phyloP scores from a whole-genome alignment of 2,797 vertebrate species.

The Cyprinella venusta region DNA sequence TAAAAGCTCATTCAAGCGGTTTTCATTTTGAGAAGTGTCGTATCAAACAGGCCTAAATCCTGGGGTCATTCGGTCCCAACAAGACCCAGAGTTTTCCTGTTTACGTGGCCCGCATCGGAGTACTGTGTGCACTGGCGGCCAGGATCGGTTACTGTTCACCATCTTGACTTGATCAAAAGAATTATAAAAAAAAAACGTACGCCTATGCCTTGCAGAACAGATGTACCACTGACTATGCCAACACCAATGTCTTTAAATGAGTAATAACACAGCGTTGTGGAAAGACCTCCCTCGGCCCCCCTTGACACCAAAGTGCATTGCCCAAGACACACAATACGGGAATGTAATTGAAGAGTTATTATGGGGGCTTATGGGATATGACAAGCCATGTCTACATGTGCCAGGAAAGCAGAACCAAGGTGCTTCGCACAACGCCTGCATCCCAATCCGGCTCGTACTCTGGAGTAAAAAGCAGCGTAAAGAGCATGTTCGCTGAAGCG shows the following conservation, averaged over 20 bases:
- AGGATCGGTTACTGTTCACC: conserved; percentile 52
- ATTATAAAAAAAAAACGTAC: not conserved
- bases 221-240: conserved; percentile 48
- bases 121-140: conserved; percentile 40
- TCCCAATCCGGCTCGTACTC: not conserved
- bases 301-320: conserved; percentile 26
- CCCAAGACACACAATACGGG: conserved; percentile 29
- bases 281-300: conserved; percentile 28
- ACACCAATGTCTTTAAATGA: conserved; percentile 50
- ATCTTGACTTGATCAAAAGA: conserved; percentile 56
- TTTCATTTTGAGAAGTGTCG: conserved; percentile 43
- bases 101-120: conserved; percentile 40
- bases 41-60: conserved; percentile 33
- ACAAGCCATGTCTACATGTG: conserved; percentile 31
- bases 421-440: not conserved
- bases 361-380: conserved; percentile 29
- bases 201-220: conserved; percentile 45
- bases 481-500: conserved; percentile 38
- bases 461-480: conserved; percentile 1
- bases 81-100: conserved; percentile 40
- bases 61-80: not conserved
- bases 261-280: conserved; percentile 37
- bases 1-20: conserved; percentile 42
- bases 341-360: conserved; percentile 52
- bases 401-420: conserved; percentile 47